A percentile compares a stretch with the other conserved stretches of the same genome.
Evolutionary conservation across 1,140 invertebrate genomes (phyloP).

Genomic region (Panulirus ornatus): DNA sequence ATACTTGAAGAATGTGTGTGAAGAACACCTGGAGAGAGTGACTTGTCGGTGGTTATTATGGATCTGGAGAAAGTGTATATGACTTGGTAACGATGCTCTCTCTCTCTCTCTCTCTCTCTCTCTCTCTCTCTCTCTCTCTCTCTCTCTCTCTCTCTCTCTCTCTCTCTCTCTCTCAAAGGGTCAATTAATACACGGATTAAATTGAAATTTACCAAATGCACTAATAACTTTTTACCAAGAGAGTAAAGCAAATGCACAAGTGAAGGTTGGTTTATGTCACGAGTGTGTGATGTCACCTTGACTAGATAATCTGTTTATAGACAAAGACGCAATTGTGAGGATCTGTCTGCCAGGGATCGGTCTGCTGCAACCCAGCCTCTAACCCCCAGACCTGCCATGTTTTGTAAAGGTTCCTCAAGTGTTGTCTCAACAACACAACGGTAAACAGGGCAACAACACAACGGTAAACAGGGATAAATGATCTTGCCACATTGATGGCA

Average conservation of each 20-base stretch:
- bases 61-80: neutral
- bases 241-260: neutral
- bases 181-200: neutral
- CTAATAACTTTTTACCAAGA: neutral
- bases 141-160: slow-evolving; percentile 17
- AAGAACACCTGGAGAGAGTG: neutral
- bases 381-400: no score
- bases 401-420: no score
- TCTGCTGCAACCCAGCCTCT: neutral
- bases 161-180: neutral
- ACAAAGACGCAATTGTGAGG: neutral
- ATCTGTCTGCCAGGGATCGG: neutral
- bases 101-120: slow-evolving; percentile 29
- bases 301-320: neutral
- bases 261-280: neutral
- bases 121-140: slow-evolving; percentile 29
- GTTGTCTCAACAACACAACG: no score
- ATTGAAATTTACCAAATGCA: neutral
- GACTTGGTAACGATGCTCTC: neutral
- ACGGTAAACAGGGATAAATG: no score
- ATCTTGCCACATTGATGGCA: no score
- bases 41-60: neutral
- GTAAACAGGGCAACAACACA: no score
- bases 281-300: neutral
- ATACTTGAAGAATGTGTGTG: neutral